A percentile compares a stretch with the other conserved stretches of the same genome.
Conservation (phyloP, 2,797 vertebrate genomes). For the Hoplostethus atlanticus region DNA sequence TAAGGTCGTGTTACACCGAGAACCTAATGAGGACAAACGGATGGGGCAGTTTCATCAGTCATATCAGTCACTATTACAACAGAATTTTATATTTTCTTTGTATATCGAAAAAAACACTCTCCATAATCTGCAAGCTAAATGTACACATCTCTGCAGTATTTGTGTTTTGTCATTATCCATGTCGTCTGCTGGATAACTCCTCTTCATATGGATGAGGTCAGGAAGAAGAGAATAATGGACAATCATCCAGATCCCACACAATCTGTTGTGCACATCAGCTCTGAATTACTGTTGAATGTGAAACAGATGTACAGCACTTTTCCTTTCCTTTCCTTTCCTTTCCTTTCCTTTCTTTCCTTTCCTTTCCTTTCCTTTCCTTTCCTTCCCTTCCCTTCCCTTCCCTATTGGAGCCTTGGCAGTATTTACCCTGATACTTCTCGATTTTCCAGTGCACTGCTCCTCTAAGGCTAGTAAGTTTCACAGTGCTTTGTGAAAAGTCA, state of each 20-base stretch:
- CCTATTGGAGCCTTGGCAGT: background rate
- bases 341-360: too few species aligned
- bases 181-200: background rate
- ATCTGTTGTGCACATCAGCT: slow-evolving; percentile 17
- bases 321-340: too few species aligned
- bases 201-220: background rate
- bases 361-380: too few species aligned
- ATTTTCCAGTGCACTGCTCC: slow-evolving; percentile 31
- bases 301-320: background rate
- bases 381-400: too few species aligned
- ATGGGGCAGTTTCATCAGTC: slow-evolving; percentile 31
- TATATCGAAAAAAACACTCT: slow-evolving; percentile 7
- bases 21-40: slow-evolving; percentile 16
- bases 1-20: slow-evolving; percentile 31
- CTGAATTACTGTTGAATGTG: background rate
- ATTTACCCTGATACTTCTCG: background rate
- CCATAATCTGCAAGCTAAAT: background rate
- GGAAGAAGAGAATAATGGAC: slow-evolving; percentile 14
- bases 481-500: slow-evolving; percentile 53
- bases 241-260: background rate
- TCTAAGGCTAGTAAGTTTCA: slow-evolving; percentile 29
- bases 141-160: too few species aligned
- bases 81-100: slow-evolving; percentile 25
- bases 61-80: slow-evolving; percentile 19
- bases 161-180: slow-evolving; percentile 17